These are phyloP conservation scores for Rousettus leschenaultii DNA, from an alignment of 2,113 vertebrate species.

Conservation along the genomic window DNA sequence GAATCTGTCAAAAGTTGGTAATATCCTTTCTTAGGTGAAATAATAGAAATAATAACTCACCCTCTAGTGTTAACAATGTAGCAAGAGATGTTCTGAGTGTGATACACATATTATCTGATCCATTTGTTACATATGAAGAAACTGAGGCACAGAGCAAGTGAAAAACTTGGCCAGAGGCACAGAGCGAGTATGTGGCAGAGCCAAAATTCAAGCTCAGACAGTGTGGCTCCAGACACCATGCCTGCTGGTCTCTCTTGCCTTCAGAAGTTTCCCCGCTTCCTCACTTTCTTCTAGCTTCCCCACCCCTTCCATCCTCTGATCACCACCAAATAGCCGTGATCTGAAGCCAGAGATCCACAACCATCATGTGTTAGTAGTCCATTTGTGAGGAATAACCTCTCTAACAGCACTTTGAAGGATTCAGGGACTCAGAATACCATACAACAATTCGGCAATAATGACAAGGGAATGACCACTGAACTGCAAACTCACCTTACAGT, in stretches of 20 bases:
- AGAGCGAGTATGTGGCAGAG: background rate
- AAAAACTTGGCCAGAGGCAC: background rate
- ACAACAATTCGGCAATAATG: background rate
- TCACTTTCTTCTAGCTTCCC: background rate
- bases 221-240: background rate
- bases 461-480: background rate
- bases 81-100: background rate
- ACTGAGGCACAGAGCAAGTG: background rate
- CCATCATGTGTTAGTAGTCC: accelerated
- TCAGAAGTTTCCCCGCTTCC: background rate
- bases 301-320: accelerated
- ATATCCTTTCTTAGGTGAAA: background rate
- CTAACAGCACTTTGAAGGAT: background rate
- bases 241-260: background rate
- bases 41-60: background rate
- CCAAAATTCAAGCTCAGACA: background rate
- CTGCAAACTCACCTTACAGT: background rate
- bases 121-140: background rate
- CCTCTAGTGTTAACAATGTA: no score
- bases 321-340: no score
- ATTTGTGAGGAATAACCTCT: background rate
- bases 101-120: background rate
- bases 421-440: background rate
- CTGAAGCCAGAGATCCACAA: background rate
- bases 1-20: background rate